Base-by-base conservation (phyloP, 2,888 invertebrate genomes). In the Mystacides longicornis region DNA sequence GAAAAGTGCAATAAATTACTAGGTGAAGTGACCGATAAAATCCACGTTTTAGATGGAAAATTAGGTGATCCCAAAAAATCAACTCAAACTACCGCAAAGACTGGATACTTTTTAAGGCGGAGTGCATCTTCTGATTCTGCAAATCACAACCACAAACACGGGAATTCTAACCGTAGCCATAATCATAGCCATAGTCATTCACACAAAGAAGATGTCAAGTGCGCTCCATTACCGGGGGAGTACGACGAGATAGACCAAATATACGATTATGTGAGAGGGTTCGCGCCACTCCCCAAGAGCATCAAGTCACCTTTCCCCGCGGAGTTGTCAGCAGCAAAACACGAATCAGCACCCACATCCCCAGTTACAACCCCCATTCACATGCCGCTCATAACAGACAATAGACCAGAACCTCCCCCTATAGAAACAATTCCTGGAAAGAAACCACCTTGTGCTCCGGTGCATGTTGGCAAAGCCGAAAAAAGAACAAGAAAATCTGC, bases 201-300 rank as follows among this genome's bases (percentile, higher is more conserved):
- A 62, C 81, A 80, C 64, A 77, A 81, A 67, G 87, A 84, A 64
- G 85, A 83, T 66, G 82, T 80, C 64, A 78, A 81, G 61, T 78
- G 81, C 50, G 74, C 76, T 1, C 68, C 74, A 18, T 74, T 72
- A 60, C 80, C 85, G 23, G 90, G 91, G 68, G 93, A 93, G 66
- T 93, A 95, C 71, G 93, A 94, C 64, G 94, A 96, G 73, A 93
- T 96, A 64, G 95, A 96, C 77, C 93, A 95, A 72, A 93, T 96
- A 62, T 96, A 96, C 69, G 93, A 94, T 69, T 96, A 95, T 70
- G 93, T 96, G 0, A 80, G 95, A 60, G 94, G 95, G 1, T 88
- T 95, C 64, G 93, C 93, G 51, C 93, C 93, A 1, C 78, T 93
- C 23, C 93, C 94, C 3, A 90, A 91, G 69, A 88, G 83, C 66